phyloP scores from a whole-genome alignment of 2,113 vertebrate species.

The Psettodes erumei region DNA sequence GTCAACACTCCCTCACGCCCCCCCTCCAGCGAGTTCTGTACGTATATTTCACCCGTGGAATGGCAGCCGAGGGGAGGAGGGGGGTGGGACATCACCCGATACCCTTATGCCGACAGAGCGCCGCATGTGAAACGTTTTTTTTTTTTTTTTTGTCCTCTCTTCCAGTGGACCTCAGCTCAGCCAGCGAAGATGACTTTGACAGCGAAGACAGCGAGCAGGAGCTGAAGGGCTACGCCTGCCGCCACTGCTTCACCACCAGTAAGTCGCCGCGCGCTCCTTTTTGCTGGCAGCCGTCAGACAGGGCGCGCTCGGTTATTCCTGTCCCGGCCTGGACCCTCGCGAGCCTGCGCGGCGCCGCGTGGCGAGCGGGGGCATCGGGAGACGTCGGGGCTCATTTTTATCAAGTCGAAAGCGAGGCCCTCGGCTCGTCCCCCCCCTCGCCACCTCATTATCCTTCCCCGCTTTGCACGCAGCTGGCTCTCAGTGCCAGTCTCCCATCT shows the following conservation, averaged over 20 bases:
- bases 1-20: slow-evolving; percentile 97
- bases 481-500: slow-evolving; percentile 65
- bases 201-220: slow-evolving; percentile 99
- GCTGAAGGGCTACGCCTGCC: slow-evolving; percentile 98
- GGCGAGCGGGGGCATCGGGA: slow-evolving; percentile 81
- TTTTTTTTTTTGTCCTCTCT: slow-evolving; percentile 26
- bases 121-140: slow-evolving; percentile 18
- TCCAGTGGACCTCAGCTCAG: slow-evolving; percentile 97
- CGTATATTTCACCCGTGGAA: slow-evolving; percentile 67
- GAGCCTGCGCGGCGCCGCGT: slow-evolving; percentile 40
- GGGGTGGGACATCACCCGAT: background rate
- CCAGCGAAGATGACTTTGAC: slow-evolving; percentile 99
- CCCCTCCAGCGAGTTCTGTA: slow-evolving; percentile 97
- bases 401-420: slow-evolving; percentile 78
- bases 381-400: slow-evolving; percentile 80
- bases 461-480: slow-evolving; percentile 75
- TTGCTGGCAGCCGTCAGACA: background rate
- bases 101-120: background rate
- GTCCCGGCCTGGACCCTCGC: slow-evolving; percentile 46
- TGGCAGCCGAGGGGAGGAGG: background rate
- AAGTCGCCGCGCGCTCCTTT: slow-evolving; percentile 62
- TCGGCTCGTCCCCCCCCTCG: slow-evolving; percentile 65
- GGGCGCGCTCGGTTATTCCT: slow-evolving; percentile 44
- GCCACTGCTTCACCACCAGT: slow-evolving; percentile 99
- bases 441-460: slow-evolving; percentile 77